These are phyloP conservation scores for Lophochroa leadbeateri DNA, from an alignment of 2,113 vertebrate species.

Conservation along the genomic window DNA sequence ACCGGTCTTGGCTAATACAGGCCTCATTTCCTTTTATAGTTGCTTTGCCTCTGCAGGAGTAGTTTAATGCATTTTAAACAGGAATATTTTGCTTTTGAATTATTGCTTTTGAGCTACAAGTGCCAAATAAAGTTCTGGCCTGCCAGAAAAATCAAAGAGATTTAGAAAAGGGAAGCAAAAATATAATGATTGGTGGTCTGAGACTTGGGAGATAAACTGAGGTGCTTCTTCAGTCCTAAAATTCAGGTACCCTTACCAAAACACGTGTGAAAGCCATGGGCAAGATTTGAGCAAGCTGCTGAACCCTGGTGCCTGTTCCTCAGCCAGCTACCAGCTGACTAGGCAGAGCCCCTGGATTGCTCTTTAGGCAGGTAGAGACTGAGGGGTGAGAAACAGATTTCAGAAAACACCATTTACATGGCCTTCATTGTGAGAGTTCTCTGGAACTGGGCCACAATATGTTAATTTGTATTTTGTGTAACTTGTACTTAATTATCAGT, in stretches of 20 bases:
- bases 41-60: not conserved
- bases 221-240: not conserved
- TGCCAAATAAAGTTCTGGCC: not conserved
- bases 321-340: not conserved
- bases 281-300: not conserved
- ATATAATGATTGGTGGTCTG: fast-evolving
- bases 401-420: not conserved
- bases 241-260: not conserved
- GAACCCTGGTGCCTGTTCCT: not conserved
- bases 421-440: fast-evolving
- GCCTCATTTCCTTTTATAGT: not conserved
- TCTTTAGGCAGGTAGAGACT: not conserved
- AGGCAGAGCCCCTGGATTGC: not conserved
- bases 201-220: not conserved
- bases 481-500: not conserved
- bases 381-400: not conserved
- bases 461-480: not conserved
- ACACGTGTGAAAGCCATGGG: not conserved
- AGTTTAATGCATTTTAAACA: not conserved
- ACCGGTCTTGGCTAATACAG: not conserved
- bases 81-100: not conserved
- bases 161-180: not conserved
- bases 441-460: not conserved
- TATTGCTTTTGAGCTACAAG: not conserved
- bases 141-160: not conserved